phyloP scores from a whole-genome alignment of 2,888 invertebrate species.

The Arge pagana region DNA sequence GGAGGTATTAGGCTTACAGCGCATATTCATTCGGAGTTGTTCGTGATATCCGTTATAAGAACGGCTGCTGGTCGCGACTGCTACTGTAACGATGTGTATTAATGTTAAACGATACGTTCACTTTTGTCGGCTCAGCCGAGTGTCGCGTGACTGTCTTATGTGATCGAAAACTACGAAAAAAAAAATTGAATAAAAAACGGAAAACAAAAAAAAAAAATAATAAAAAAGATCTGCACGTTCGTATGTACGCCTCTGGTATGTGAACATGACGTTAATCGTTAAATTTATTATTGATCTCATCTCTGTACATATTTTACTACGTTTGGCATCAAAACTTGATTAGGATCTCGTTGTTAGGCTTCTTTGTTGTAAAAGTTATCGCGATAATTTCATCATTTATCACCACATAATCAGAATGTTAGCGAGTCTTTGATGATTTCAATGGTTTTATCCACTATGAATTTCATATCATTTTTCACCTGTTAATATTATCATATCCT shows the following conservation, averaged over 20 bases:
- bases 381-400: background rate
- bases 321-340: slow-evolving; percentile 1
- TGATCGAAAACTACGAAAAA: slow-evolving; percentile 29
- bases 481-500: background rate
- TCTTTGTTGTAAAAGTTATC: slow-evolving; percentile 1
- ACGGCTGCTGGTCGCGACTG: no score
- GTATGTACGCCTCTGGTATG: slow-evolving; percentile 38
- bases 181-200: no score
- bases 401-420: background rate
- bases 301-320: slow-evolving; percentile 8
- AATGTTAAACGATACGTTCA: no score
- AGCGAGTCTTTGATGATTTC: background rate
- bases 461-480: background rate
- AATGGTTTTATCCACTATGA: background rate
- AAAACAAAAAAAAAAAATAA: no score
- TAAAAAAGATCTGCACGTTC: slow-evolving; percentile 42
- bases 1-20: slow-evolving; percentile 15
- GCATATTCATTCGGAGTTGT: background rate
- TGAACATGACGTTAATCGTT: slow-evolving; percentile 40
- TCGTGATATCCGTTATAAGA: no score
- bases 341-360: slow-evolving; percentile 10
- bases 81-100: no score
- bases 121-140: slow-evolving; percentile 41
- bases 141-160: slow-evolving; percentile 42
- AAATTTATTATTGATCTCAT: slow-evolving; percentile 31